Conservation (phyloP, 1,140 invertebrate species). For the Ridgeia piscesae region DNA sequence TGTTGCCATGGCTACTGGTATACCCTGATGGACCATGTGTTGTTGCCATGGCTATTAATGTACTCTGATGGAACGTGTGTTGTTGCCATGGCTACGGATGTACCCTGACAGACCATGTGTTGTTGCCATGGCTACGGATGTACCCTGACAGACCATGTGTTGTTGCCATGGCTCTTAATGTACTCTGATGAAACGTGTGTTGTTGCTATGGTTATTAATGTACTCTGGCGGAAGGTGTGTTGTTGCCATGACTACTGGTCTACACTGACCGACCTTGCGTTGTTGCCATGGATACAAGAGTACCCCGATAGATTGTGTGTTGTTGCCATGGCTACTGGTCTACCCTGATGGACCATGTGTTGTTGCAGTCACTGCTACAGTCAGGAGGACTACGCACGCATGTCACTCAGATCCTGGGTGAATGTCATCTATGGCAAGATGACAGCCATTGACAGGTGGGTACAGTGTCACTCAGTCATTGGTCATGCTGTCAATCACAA, state of each 20-base stretch:
- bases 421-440: slow-evolving; percentile 57
- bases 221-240: no score
- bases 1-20: not conserved
- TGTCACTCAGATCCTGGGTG: slow-evolving; percentile 52
- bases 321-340: not conserved
- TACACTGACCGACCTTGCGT: no score
- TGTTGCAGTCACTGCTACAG: slow-evolving; percentile 46
- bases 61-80: no score
- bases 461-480: not conserved
- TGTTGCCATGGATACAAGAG: no score
- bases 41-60: no score
- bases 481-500: not conserved
- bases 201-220: no score
- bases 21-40: not conserved
- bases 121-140: no score
- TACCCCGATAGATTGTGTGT: no score
- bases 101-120: no score
- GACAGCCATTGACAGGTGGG: slow-evolving; percentile 52
- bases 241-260: no score
- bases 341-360: not conserved
- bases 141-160: no score
- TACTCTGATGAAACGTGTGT: not conserved
- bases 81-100: no score
- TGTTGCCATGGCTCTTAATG: not conserved
- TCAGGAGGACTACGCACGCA: slow-evolving; percentile 46